Base-by-base conservation (phyloP, 2,113 vertebrate species). In the Pseudopipra pipra region DNA sequence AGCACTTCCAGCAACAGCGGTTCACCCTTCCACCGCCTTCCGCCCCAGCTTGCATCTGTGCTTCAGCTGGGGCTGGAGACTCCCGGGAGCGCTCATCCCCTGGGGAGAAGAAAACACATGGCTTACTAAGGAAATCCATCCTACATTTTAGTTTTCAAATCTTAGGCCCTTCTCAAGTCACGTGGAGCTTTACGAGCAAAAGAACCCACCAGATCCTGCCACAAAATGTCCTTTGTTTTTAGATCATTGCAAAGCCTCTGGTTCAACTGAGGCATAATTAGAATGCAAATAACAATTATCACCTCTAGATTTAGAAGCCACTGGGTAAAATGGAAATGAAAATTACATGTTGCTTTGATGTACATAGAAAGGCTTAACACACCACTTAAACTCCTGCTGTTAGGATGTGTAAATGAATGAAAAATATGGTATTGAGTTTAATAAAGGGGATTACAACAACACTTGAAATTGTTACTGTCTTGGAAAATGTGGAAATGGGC, bases 31-130 rank as follows among this genome's bases (percentile, higher is more conserved):
- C 96, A 28, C 95, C 14, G 4, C 98, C 87, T 95, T 99, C 99
- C 3, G 27, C 94, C 94, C 90, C 98, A 2, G 73, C 96, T 24
- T 98, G 97, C 39, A 98, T 87, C 97, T 98, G 98, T 25, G 98
- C 92, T 93, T 99, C 99, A 5, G 97, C 93, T 30, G 98, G 98
- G 95, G 98, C 98, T 92, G 98, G 98, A 90, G 96, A 98, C 95
- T 99, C 99, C 97, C 98, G 98, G 88, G 96, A 97, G 61, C 97
- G 98, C 89, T 99, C 99, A 98, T 99, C 99, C 98, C 98, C 99
- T 99, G 96, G 4, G 27, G 58, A 80, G 65, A 94, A 83, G 44
- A 85, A 74, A 88, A 84, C 77, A 86, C 43, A 20, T 31, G 74
- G 46, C 43, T 93, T 22, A 90, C 61, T 49, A 67, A 39, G 55